Conservation (phyloP, 2,113 vertebrate species). For the Corynorhinus townsendii region DNA sequence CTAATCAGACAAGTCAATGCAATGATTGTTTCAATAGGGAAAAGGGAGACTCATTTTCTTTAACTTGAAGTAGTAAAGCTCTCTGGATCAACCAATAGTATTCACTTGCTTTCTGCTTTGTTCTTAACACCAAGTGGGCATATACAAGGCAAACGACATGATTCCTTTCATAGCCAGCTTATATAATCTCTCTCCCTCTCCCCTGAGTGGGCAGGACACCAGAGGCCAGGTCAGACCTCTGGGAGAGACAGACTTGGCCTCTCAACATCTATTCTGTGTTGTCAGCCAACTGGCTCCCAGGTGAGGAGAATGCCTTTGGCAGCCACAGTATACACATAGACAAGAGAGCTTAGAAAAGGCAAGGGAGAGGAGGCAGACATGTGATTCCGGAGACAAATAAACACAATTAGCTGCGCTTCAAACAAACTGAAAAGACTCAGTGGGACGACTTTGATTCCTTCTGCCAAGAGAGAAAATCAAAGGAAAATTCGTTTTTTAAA, state of each 20-base stretch:
- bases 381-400: constrained; percentile 56
- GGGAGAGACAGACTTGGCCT: neutral
- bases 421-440: constrained; percentile 57
- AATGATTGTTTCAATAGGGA: neutral
- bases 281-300: constrained; percentile 55
- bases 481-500: constrained; percentile 26
- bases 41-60: neutral
- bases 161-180: neutral
- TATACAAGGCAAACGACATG: neutral
- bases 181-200: neutral
- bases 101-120: constrained; percentile 8
- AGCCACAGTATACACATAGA: constrained; percentile 36
- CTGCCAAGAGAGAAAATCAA: constrained; percentile 48
- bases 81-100: neutral
- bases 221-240: constrained; percentile 8
- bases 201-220: neutral
- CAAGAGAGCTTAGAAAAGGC: constrained; percentile 45
- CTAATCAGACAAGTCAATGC: neutral
- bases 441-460: neutral
- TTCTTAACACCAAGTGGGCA: neutral
- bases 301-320: constrained; percentile 44
- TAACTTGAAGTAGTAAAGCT: constrained; percentile 14
- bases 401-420: constrained; percentile 53
- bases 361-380: constrained; percentile 25
- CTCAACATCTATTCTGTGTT: neutral